Conservation (phyloP, 1,140 invertebrate species). For the Drosophila arawakana region DNA sequence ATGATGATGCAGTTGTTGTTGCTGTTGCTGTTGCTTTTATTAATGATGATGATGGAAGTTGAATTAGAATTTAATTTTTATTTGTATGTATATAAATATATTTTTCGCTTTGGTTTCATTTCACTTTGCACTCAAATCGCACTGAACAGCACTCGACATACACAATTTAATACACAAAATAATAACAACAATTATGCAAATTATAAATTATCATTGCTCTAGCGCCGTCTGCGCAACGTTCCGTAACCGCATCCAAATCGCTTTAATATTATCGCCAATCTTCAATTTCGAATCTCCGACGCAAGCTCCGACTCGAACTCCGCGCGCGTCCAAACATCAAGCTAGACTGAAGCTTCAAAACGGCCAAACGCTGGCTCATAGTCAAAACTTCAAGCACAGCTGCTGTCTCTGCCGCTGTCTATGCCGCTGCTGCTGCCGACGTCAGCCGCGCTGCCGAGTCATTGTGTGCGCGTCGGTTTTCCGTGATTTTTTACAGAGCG, state of each 20-base stretch:
- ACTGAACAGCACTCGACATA: slow-evolving; percentile 39
- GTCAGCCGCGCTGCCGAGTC: slow-evolving; percentile 27
- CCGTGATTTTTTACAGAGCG: slow-evolving; percentile 76
- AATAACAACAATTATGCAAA: slow-evolving; percentile 79
- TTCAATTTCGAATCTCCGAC: slow-evolving; percentile 13
- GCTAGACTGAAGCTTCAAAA: slow-evolving; percentile 63
- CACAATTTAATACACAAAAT: slow-evolving; percentile 62
- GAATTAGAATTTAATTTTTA: slow-evolving; percentile 16
- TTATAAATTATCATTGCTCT: slow-evolving; percentile 74
- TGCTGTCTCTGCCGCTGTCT: slow-evolving; percentile 25
- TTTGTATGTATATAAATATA: not conserved
- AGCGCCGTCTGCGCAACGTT: slow-evolving; percentile 59
- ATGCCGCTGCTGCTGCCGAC: not conserved
- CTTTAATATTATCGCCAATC: not conserved
- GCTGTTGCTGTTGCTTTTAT: not conserved
- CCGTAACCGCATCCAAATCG: slow-evolving; percentile 45
- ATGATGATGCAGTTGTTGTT: slow-evolving; percentile 50
- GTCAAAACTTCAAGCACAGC: slow-evolving; percentile 19
- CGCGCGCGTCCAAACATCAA: slow-evolving; percentile 55
- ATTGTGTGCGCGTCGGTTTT: slow-evolving; percentile 67
- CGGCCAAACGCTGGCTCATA: slow-evolving; percentile 56
- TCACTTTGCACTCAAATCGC: slow-evolving; percentile 47
- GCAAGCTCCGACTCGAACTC: slow-evolving; percentile 15
- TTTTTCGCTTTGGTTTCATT: slow-evolving; percentile 63
- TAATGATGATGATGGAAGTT: slow-evolving; percentile 11